Conservation (phyloP, 2,113 vertebrate species). For the Gasterosteus nipponicus region DNA sequence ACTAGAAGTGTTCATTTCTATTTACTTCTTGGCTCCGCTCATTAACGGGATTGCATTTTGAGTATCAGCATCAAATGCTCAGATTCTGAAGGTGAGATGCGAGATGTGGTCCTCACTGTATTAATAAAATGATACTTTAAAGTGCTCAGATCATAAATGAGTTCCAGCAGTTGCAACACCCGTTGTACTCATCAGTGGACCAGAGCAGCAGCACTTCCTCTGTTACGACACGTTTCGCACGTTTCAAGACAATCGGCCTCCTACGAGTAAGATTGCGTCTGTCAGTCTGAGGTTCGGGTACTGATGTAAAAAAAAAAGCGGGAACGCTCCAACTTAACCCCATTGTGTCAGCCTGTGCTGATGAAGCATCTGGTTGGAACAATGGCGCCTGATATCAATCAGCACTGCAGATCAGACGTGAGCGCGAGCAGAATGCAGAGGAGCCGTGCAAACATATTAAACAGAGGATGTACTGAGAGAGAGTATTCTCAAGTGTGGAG, state of each 20-base stretch:
- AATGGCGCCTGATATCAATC: conserved; percentile 71
- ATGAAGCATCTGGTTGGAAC: conserved; percentile 73
- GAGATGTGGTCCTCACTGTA: not conserved
- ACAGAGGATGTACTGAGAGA: conserved; percentile 45
- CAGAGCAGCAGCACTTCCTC: conserved; percentile 6
- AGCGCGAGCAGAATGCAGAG: conserved; percentile 46
- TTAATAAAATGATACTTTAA: not conserved
- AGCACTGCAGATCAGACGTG: conserved; percentile 57
- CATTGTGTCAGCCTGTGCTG: conserved; percentile 70
- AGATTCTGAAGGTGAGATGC: not conserved
- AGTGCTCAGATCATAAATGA: conserved; percentile 8
- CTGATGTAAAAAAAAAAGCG: conserved; percentile 38
- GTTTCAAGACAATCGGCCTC: conserved; percentile 46
- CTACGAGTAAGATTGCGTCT: conserved; percentile 25
- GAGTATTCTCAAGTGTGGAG: conserved; percentile 49
- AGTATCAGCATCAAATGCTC: not conserved
- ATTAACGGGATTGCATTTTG: not conserved
- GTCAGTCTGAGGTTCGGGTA: conserved; percentile 42
- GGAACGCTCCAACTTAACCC: conserved; percentile 60
- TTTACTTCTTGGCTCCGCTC: not conserved
- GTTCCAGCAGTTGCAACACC: not conserved
- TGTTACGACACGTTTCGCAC: conserved; percentile 27
- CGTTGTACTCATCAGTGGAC: conserved; percentile 7
- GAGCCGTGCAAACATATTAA: conserved; percentile 59
- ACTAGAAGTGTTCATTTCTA: not conserved